phyloP scores from a whole-genome alignment of 2,888 invertebrate species.

The Papilio elwesi region DNA sequence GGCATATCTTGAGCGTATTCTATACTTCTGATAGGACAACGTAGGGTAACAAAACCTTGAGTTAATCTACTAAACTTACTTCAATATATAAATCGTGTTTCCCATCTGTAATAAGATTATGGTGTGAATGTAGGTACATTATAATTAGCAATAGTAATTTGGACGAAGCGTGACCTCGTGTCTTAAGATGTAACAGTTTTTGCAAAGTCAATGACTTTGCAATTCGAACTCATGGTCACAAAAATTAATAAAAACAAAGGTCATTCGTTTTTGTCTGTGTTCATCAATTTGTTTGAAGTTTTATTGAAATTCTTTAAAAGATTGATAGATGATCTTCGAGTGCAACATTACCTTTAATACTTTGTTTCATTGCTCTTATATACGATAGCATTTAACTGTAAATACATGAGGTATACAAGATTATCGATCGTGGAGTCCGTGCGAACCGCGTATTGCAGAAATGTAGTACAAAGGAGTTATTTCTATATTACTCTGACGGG shows the following conservation, averaged over 20 bases:
- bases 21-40: too few relatives aligned
- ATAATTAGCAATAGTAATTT: slow-evolving; percentile 16
- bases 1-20: too few relatives aligned
- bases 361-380: too few relatives aligned
- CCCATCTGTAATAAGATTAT: not conserved
- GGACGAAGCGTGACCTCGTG: slow-evolving; percentile 42
- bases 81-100: not conserved
- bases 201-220: slow-evolving; percentile 41
- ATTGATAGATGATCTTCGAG: not conserved
- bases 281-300: not conserved
- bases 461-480: not conserved
- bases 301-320: not conserved
- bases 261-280: slow-evolving; percentile 22
- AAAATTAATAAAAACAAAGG: slow-evolving; percentile 24
- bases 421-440: not conserved
- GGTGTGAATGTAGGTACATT: not conserved
- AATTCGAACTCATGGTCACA: slow-evolving; percentile 37
- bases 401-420: not conserved
- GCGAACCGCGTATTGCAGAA: not conserved
- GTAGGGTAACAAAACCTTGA: too few relatives aligned
- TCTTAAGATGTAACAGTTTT: slow-evolving; percentile 38
- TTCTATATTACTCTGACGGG: not conserved
- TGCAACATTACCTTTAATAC: too few relatives aligned
- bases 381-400: too few relatives aligned
- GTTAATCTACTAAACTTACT: too few relatives aligned